Base-by-base conservation (phyloP, 2,888 invertebrate genomes). In the Poecilus cupreus region DNA sequence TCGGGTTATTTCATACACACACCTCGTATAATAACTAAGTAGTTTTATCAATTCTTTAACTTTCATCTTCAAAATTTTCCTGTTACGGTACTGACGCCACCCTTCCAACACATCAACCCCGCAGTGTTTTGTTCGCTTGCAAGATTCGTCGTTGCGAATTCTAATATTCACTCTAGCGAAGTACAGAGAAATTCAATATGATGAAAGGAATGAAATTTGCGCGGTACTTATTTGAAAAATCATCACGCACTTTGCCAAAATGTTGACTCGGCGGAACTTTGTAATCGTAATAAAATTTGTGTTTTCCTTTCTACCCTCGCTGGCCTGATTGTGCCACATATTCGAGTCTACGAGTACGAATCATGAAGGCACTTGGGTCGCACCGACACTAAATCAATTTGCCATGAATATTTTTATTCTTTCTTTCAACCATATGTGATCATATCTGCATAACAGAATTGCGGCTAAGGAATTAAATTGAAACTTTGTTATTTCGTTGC, bases 261-360 rank as follows among this genome's bases (percentile, higher is more conserved):
- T 72, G 72, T 46, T 72, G 43, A 43, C 22, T 39, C 43, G 5
- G 32, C n/a, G 43, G 72, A 72, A 68, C 39, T 68, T 46, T 46
- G 70, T 70, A 39, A 70, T 72, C 20, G 46, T 72, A 72, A 72
- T 72, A 43, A 43, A 20, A 72, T 72, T 72, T 72, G 72, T 72
- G 72, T 72, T 20, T 70, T 72, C 72, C 26, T 26, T 60, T 60
- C 60, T 60, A 20, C 18, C 18, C 16, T n/a, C 72, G 20, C 20
- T n/a, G 5, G 37, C 18, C 37, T 72, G 72, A 72, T 72, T 72
- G 72, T 72, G 13, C 13, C 60, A 68, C n/a, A 26, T 60, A n/a
- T 60, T n/a, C 22, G 1, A 22, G 22, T 24, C 49, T 20, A 11
- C 18, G 20, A 22, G 10, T 54, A 18, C 54, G 24, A 60, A 60